These are phyloP conservation scores for Cheilosia impressa DNA, from an alignment of 2,888 invertebrate species.

Conservation along the genomic window DNA sequence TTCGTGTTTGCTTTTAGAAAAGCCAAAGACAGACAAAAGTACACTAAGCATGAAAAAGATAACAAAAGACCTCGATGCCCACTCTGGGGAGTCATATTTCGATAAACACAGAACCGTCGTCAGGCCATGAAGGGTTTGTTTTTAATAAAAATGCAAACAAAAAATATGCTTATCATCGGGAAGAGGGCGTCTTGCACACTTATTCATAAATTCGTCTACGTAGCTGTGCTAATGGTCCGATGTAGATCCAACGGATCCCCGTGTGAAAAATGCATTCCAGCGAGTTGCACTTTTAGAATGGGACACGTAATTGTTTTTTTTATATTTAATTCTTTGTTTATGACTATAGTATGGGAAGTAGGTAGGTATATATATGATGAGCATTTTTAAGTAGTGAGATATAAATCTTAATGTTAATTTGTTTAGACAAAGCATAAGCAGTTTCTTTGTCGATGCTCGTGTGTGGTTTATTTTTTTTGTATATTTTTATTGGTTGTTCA, in stretches of 20 bases:
- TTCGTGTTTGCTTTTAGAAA: conserved; percentile 43
- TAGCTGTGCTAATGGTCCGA: not conserved
- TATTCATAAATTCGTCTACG: not conserved
- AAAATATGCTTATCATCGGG: conserved; percentile 64
- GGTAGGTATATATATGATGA: not conserved
- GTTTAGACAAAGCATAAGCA: conserved; percentile 15
- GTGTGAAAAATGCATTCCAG: conserved; percentile 33
- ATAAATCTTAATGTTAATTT: conserved; percentile 41
- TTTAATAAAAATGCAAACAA: conserved; percentile 25
- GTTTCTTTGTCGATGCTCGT: conserved; percentile 24
- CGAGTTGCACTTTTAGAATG: conserved; percentile 47
- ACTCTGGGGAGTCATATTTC: conserved; percentile 63
- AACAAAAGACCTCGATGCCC: conserved; percentile 47
- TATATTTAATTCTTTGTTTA: not conserved
- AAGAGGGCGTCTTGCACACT: conserved; percentile 54
- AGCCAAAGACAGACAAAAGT: conserved; percentile 26
- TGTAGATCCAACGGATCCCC: conserved; percentile 19
- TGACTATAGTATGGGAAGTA: too few species aligned
- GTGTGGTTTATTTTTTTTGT: conserved; percentile 37
- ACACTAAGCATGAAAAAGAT: conserved; percentile 26
- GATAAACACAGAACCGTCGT: conserved; percentile 42
- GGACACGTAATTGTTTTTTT: conserved; percentile 19
- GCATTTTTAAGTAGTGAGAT: conserved; percentile 2
- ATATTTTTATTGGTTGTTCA: conserved; percentile 53
- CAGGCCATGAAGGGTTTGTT: not conserved